phyloP scores from a whole-genome alignment of 92 coral and sea anemone genomes.

The Zoanthus sansibaricus region DNA sequence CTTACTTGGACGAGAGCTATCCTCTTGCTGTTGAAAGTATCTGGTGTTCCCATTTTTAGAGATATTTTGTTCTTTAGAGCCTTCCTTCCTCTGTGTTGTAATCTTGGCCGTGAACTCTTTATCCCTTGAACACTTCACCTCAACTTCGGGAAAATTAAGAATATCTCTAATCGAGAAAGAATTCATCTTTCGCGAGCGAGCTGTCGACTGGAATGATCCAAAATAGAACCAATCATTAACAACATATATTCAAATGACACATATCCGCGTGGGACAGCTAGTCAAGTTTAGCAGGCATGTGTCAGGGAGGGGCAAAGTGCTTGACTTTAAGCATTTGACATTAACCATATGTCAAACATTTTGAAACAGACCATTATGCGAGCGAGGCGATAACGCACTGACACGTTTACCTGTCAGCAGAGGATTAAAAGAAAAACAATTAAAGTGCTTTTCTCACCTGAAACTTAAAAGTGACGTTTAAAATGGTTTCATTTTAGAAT shows the following conservation, averaged over 20 bases:
- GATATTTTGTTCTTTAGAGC: constrained; percentile 42
- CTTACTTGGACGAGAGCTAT: constrained; percentile 47
- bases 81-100: constrained; percentile 22
- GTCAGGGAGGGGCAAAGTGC: constrained; percentile 56
- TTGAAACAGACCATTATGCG: constrained; percentile 46
- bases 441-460: constrained; percentile 53
- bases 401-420: constrained; percentile 53
- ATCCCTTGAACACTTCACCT: constrained; percentile 50
- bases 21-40: constrained; percentile 46
- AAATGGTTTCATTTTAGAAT: constrained; percentile 47
- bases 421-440: constrained; percentile 52
- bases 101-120: constrained; percentile 35
- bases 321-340: constrained; percentile 46
- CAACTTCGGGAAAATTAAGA: constrained; percentile 40
- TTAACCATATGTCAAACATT: constrained; percentile 48
- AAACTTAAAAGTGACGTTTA: constrained; percentile 48
- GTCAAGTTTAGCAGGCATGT: constrained; percentile 50
- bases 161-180: constrained; percentile 53
- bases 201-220: constrained; percentile 47
- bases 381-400: constrained; percentile 54
- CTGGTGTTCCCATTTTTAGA: constrained; percentile 46
- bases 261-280: constrained; percentile 57
- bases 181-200: constrained; percentile 53
- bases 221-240: constrained; percentile 48
- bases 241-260: constrained; percentile 45